phyloP scores from a whole-genome alignment of 2,113 vertebrate species.

The Irena cyanogastra region DNA sequence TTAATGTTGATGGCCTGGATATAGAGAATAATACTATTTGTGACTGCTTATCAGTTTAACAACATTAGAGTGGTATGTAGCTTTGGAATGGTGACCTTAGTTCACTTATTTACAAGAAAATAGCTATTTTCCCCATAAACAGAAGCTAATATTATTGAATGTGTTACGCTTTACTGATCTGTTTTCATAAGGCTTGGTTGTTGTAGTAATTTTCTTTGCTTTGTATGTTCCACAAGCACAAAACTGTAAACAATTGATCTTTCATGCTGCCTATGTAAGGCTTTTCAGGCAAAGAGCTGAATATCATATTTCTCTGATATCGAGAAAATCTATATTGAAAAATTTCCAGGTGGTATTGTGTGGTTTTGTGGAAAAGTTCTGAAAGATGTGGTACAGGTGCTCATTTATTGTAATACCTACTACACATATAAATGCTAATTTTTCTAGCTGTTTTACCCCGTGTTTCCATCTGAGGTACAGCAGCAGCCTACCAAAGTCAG shows the following conservation, averaged over 20 bases:
- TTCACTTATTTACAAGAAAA: constrained; percentile 61
- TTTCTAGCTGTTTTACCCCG: not conserved
- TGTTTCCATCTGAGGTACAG: not conserved
- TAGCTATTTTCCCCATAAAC: constrained; percentile 44
- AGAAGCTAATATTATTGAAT: constrained; percentile 37
- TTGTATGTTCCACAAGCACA: constrained; percentile 36
- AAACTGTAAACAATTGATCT: constrained; percentile 37
- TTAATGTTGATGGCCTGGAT: constrained; percentile 3
- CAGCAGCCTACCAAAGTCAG: constrained; percentile 81
- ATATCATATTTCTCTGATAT: not conserved
- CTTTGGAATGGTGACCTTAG: constrained; percentile 21
- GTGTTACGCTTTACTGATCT: constrained; percentile 39
- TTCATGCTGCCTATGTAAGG: not conserved
- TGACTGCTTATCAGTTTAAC: constrained; percentile 28
- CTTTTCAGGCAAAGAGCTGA: not conserved
- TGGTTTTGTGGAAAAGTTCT: not conserved
- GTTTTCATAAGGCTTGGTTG: constrained; percentile 50
- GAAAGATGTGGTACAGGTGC: not conserved
- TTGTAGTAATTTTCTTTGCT: constrained; percentile 44
- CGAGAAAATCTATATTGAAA: not conserved
- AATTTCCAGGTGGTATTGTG: not conserved
- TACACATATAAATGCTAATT: not conserved
- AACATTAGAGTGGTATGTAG: not conserved
- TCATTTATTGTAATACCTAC: not conserved
- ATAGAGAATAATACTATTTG: constrained; percentile 26